Percentiles rank a stretch among this genome's conserved stretches.
phyloP scores from a whole-genome alignment of 2,113 vertebrate species.

The Tragulus kanchil region DNA sequence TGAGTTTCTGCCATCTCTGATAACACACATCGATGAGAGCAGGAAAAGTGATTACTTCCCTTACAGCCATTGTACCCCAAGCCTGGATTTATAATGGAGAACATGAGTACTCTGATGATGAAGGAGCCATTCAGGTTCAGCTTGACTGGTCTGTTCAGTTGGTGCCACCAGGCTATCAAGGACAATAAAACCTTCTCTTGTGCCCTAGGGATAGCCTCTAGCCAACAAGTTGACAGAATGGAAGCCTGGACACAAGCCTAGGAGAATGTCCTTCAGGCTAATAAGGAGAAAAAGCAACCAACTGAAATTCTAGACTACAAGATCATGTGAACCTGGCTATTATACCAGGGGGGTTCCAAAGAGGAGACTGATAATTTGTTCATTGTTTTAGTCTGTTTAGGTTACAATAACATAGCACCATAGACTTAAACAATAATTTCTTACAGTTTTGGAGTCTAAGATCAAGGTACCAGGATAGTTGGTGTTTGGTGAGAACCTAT shows the following conservation, averaged over 20 bases:
- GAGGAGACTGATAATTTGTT: background rate
- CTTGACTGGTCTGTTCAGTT: background rate
- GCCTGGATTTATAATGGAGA: background rate
- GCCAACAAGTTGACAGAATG: background rate
- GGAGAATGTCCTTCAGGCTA: constrained; percentile 15
- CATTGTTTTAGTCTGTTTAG: no score
- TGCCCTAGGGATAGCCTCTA: background rate
- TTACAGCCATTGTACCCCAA: background rate
- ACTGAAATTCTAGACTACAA: background rate
- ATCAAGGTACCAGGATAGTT: no score
- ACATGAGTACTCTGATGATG: background rate
- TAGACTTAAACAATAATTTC: no score
- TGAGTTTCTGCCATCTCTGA: constrained; percentile 34
- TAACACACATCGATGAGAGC: background rate
- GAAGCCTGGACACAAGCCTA: background rate
- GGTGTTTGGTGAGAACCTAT: no score
- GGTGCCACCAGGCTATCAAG: background rate
- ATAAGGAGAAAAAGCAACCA: background rate
- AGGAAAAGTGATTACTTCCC: background rate
- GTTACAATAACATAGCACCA: no score
- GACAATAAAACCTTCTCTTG: constrained; percentile 5
- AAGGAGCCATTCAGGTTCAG: background rate
- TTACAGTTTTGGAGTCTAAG: no score
- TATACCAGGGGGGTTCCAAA: background rate
- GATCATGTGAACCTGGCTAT: background rate